phyloP scores from a whole-genome alignment of 2,797 vertebrate genomes.

The Botia almorhae region DNA sequence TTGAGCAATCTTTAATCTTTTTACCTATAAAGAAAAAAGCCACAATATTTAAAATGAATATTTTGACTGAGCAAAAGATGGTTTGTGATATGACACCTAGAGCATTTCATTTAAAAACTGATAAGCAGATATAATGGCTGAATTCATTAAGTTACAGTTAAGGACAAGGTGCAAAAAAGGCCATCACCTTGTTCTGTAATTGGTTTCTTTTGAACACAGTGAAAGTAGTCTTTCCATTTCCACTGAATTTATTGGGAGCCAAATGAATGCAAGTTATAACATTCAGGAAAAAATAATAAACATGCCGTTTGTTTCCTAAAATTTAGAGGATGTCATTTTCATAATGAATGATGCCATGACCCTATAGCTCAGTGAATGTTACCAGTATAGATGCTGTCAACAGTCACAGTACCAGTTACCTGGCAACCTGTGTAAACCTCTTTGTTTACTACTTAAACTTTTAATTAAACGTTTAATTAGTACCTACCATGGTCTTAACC shows the following conservation, averaged over 20 bases:
- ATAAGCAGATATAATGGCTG: neutral
- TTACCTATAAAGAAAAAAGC: neutral
- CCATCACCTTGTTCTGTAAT: neutral
- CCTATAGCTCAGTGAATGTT: neutral
- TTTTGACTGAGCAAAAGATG: neutral
- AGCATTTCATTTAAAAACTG: neutral
- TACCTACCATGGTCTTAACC: neutral
- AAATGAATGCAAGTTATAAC: neutral
- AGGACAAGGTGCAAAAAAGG: neutral
- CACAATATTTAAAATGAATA: neutral
- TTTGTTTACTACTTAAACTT: neutral
- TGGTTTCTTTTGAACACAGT: neutral
- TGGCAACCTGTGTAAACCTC: neutral
- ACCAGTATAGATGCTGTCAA: neutral
- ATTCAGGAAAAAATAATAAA: neutral
- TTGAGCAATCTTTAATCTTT: neutral
- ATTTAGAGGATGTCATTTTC: neutral
- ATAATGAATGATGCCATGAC: neutral
- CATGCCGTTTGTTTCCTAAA: neutral
- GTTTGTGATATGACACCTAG: neutral
- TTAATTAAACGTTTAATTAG: neutral
- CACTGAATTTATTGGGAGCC: neutral
- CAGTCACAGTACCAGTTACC: neutral
- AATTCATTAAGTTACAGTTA: neutral
- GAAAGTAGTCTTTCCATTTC: neutral